phyloP scores from a whole-genome alignment of 2,797 vertebrate genomes.

The Artibeus jamaicensis region DNA sequence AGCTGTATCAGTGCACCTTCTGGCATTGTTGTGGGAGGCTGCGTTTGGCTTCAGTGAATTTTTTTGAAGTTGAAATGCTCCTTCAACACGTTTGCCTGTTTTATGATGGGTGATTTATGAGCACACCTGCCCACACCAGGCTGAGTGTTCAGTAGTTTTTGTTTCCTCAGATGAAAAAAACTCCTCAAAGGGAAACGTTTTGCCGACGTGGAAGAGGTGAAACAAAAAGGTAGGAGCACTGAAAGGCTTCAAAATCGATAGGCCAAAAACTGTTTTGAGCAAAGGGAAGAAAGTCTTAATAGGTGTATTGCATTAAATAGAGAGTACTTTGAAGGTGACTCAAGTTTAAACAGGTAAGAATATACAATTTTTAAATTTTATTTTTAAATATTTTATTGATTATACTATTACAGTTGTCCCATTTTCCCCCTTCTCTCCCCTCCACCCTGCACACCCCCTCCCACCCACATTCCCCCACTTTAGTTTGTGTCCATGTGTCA shows the following conservation, averaged over 20 bases:
- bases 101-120: neutral
- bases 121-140: too few relatives aligned
- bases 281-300: neutral
- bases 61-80: neutral
- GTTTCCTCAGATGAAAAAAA: neutral
- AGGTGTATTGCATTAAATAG: neutral
- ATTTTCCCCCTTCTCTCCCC: too few relatives aligned
- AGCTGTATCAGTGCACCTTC: too few relatives aligned
- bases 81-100: neutral
- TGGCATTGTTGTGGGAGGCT: too few relatives aligned
- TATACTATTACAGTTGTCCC: too few relatives aligned
- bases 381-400: too few relatives aligned
- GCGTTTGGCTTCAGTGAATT: too few relatives aligned
- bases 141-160: neutral
- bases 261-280: neutral
- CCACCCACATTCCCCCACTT: too few relatives aligned
- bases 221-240: neutral
- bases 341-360: neutral
- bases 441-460: too few relatives aligned
- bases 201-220: neutral
- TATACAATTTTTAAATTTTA: neutral
- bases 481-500: too few relatives aligned
- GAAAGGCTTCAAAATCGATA: neutral
- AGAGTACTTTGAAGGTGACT: neutral
- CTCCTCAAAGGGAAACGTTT: neutral